Conservation (phyloP, 2,888 invertebrate genomes). For the Norana najaformis region DNA sequence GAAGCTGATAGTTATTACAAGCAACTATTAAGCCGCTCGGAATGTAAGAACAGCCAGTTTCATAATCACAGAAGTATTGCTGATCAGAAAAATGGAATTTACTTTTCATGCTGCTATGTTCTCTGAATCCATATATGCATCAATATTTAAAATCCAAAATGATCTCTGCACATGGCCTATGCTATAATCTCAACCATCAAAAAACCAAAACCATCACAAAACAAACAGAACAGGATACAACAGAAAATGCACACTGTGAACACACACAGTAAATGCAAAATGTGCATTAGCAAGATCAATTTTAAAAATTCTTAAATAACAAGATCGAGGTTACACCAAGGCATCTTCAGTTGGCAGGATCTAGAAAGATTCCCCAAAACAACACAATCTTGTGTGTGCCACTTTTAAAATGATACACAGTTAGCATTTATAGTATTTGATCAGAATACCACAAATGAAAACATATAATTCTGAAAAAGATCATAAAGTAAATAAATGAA, state of each 20-base stretch:
- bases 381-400: neutral
- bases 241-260: neutral
- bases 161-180: neutral
- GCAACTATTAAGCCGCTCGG: neutral
- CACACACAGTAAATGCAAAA: neutral
- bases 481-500: constrained; percentile 4
- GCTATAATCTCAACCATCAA: neutral
- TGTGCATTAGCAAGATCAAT: neutral
- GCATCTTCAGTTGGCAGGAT: constrained; percentile 2
- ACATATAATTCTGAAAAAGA: neutral
- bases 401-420: neutral
- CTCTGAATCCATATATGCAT: neutral
- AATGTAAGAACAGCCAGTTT: neutral
- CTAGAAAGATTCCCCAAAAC: neutral
- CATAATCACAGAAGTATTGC: neutral
- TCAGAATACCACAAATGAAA: neutral
- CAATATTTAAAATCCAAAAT: neutral
- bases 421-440: neutral
- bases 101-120: neutral
- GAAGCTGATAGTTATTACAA: no score
- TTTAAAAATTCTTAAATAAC: neutral
- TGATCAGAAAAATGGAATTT: neutral
- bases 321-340: neutral
- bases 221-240: neutral
- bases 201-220: neutral